Evolutionary conservation across 1,140 invertebrate species (phyloP), one percentile per base, ranked within the genome.

Genomic region (Drosophila ananassae): DNA sequence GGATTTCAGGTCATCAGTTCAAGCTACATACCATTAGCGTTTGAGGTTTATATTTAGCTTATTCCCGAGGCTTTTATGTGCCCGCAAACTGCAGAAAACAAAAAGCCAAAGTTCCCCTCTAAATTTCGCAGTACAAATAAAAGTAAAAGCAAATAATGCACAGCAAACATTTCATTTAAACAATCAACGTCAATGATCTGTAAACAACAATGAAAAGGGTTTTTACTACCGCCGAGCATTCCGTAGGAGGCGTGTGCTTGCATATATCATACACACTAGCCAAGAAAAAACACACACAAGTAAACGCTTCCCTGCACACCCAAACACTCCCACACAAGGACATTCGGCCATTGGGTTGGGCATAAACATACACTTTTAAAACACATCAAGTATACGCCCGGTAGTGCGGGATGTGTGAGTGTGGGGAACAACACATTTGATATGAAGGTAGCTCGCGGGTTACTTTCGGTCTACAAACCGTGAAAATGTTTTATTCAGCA

Each of bases 141-240:
- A 79, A 79, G 55, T 63, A 73, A 79, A 83, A 71, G 76, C 79
- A 89, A 87, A 89, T 79, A 87, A 79, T 87, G 83, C 79, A 89
- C 67, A 24, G 83, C 78, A 89, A 89, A 89, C 83, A 89, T 89
- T 89, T 89, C 84, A 89, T 89, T 89, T 89, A 89, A 89, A 89
- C 83, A 89, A 89, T 89, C 83, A 89, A 89, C 84, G 84, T 89
- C 83, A 89, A 89, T 89, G 83, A 89, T 89, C 83, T 89, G 83
- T 89, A 89, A 89, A 89, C 79, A 89, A 81, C 79, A 89, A 84
- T 89, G 79, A 83, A 89, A 87, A 83, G 79, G 83, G 79, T 73
- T 89, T 84, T 79, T 77, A 62, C 66, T 54, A 25, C 53, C 39
- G 51, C 50, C 39, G 34, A 51, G 56, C 66, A 63, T 57, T 85